phyloP scores from a whole-genome alignment of 2,797 vertebrate genomes.

The Sebastes diploproa region DNA sequence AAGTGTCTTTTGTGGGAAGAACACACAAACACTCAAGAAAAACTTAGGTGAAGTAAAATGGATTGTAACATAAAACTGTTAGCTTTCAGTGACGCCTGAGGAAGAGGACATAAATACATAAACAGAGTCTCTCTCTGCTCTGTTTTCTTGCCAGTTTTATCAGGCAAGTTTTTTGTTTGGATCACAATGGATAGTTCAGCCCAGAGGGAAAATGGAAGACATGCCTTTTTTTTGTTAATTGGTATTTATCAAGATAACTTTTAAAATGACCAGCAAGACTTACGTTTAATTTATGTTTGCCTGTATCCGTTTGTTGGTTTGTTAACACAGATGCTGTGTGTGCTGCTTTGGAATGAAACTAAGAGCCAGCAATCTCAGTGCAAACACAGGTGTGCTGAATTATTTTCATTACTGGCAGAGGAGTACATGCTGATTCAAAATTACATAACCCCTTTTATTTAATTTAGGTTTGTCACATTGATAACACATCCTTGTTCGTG shows the following conservation, averaged over 20 bases:
- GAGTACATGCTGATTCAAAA: conserved; percentile 1
- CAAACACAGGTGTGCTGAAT: conserved; percentile 36
- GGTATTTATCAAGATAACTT: neutral
- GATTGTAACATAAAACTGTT: conserved; percentile 9
- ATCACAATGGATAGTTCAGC: conserved; percentile 1
- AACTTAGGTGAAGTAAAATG: conserved; percentile 10
- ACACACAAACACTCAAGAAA: neutral
- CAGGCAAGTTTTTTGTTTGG: neutral
- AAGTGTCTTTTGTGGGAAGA: conserved; percentile 7
- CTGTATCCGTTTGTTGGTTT: neutral
- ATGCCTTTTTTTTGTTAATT: neutral
- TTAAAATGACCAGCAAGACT: neutral
- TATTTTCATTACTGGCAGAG: conserved; percentile 1
- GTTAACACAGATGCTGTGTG: conserved; percentile 5
- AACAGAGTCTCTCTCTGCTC: neutral
- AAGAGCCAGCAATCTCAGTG: neutral
- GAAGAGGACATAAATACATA: conserved; percentile 21
- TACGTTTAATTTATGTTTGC: neutral
- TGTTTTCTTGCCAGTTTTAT: conserved; percentile 3
- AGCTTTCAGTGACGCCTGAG: conserved; percentile 9
- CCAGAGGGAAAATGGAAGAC: neutral
- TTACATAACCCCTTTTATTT: neutral
- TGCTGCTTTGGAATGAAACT: conserved; percentile 9
- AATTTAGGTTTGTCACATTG: neutral
- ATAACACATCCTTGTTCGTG: neutral